These are phyloP conservation scores for Rhyzopertha dominica DNA, from an alignment of 1,140 invertebrate species.

Conservation along the genomic window DNA sequence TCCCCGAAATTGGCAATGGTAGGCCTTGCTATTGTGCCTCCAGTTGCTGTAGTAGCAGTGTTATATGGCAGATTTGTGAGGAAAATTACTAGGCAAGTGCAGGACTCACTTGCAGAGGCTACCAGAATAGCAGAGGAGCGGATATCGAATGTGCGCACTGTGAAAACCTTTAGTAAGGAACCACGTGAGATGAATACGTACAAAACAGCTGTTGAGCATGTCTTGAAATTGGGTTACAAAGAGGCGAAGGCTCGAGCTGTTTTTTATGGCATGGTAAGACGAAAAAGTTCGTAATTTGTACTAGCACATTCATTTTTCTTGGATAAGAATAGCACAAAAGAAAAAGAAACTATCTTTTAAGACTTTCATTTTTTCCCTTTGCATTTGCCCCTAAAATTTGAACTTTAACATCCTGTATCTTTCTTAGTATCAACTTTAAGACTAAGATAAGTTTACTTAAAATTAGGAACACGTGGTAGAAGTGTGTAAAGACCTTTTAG, in stretches of 20 bases:
- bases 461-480: no score
- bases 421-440: no score
- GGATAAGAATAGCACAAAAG: no score
- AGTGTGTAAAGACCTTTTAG: no score
- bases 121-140: conserved; percentile 82
- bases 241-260: conserved; percentile 81
- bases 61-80: conserved; percentile 84
- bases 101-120: conserved; percentile 77
- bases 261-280: conserved; percentile 85
- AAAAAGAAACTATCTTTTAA: no score
- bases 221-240: conserved; percentile 77
- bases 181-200: conserved; percentile 69
- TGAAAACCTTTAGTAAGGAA: conserved; percentile 89
- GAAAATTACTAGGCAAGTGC: conserved; percentile 75
- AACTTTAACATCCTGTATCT: no score
- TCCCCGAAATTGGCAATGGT: conserved; percentile 82
- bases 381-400: no score
- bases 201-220: conserved; percentile 61
- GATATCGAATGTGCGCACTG: conserved; percentile 89
- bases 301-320: no score
- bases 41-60: conserved; percentile 79
- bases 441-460: no score
- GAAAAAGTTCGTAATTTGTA: no score
- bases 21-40: conserved; percentile 82
- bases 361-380: no score